Conservation (phyloP, 2,888 invertebrate species). For the Philhelius pedissequus region DNA sequence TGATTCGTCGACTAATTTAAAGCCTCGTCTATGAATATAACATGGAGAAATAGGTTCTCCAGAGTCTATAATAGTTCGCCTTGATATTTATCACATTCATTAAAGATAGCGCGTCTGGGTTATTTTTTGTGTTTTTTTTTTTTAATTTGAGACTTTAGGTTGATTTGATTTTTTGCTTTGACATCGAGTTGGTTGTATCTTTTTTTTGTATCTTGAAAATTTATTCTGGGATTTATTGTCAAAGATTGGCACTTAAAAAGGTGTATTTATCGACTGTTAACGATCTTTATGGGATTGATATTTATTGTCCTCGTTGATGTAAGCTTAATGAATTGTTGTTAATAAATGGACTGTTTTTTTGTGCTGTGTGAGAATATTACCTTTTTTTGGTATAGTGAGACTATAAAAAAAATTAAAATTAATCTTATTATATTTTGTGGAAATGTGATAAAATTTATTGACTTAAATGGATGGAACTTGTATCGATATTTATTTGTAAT, state of each 20-base stretch:
- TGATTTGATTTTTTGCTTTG: conserved; percentile 52
- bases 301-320: conserved; percentile 61
- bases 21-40: neutral
- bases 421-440: neutral
- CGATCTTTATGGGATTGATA: conserved; percentile 57
- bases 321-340: conserved; percentile 59
- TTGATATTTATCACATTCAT: conserved; percentile 47
- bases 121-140: neutral
- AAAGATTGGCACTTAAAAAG: conserved; percentile 67
- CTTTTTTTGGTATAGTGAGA: conserved; percentile 1
- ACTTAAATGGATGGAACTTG: neutral
- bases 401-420: conserved; percentile 43
- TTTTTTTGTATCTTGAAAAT: conserved; percentile 18
- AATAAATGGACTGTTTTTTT: conserved; percentile 28
- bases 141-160: conserved; percentile 8
- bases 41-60: conserved; percentile 4
- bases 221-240: conserved; percentile 63
- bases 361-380: conserved; percentile 43
- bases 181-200: conserved; percentile 33
- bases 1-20: conserved; percentile 52
- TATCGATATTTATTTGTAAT: neutral
- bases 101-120: conserved; percentile 22
- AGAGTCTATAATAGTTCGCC: conserved; percentile 9
- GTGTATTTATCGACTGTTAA: conserved; percentile 65
- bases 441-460: neutral